Evolutionary conservation across 1,140 invertebrate genomes (phyloP).

Genomic region (Nasonia giraulti): DNA sequence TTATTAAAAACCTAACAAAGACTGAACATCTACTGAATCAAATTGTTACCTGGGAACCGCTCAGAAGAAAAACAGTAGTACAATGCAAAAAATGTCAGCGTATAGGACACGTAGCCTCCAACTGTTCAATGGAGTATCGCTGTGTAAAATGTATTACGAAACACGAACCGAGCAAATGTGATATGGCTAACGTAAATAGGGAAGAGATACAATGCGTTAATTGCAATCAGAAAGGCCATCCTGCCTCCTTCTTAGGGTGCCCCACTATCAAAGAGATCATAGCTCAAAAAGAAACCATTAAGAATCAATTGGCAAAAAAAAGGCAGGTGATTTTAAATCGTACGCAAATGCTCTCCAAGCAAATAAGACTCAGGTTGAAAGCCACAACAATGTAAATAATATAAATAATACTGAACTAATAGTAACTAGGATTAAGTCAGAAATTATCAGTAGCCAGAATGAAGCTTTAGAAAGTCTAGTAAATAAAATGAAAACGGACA

Average conservation of each 20-base stretch:
- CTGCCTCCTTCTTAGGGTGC: conserved; percentile 50
- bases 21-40: conserved; percentile 33
- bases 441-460: background rate
- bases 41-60: conserved; percentile 38
- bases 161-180: conserved; percentile 42
- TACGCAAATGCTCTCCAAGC: too few relatives aligned
- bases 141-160: conserved; percentile 49
- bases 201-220: conserved; percentile 40
- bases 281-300: too few relatives aligned
- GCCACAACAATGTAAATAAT: too few relatives aligned
- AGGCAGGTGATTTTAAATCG: too few relatives aligned
- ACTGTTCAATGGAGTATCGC: conserved; percentile 38
- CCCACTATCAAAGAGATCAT: conserved; percentile 12
- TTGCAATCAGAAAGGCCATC: conserved; percentile 48
- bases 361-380: too few relatives aligned
- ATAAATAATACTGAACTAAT: too few relatives aligned
- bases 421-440: too few relatives aligned
- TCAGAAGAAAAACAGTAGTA: conserved; percentile 24
- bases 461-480: too few relatives aligned
- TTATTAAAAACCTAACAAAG: background rate
- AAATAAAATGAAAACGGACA: too few relatives aligned
- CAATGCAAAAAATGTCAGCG: conserved; percentile 53
- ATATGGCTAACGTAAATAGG: background rate
- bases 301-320: too few relatives aligned
- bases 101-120: conserved; percentile 49